Evolutionary conservation across 2,888 invertebrate species (phyloP), one percentile per base, ranked within the genome.

Genomic region (Leptopilina myrica): DNA sequence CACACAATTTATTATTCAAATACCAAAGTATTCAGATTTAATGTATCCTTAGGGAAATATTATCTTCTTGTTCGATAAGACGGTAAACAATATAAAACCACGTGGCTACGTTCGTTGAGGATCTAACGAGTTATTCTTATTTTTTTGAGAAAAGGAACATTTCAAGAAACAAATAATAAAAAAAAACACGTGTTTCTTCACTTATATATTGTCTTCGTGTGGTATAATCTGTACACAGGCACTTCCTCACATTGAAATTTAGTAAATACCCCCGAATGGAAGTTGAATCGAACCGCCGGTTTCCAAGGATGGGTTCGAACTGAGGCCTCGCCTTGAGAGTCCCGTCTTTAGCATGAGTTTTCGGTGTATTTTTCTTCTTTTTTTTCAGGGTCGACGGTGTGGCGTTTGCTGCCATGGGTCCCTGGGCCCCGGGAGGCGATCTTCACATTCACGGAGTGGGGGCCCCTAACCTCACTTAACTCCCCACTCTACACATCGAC

Each of bases 251-350:
- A n/a, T 9, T 6, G 1, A 8, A 20, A 20, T 1, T 56, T 8
- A 73, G n/a, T 40, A n/a, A 49, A 49, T 49, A 49, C 9, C 33
- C 56, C 33, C 56, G 56, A 81, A 78, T 67, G 78, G 43, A 82
- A 83, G 62, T 76, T 20, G 81, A 56, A 84, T 85, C 87, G 88
- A 88, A 87, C 89, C 88, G 89, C 88, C 88, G 86, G 88, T 87
- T 90, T 88, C 91, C 90, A 91, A 91, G 91, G 91, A 91, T 90
- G 90, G 90, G 87, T 91, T 88, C 89, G 88, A 89, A 91, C 91
- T 91, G 91, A 91, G 89, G 88, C 88, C 85, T 85, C 12, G 64
- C 87, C 87, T 87, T 85, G 81, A 83, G 85, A 85, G 87, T 88
- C 89, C 88, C 88, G 87, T 84, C 87, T 86, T 87, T 89, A 87